These are phyloP conservation scores for Staurois parvus DNA, from an alignment of 2,797 vertebrate species.

Conservation along the genomic window DNA sequence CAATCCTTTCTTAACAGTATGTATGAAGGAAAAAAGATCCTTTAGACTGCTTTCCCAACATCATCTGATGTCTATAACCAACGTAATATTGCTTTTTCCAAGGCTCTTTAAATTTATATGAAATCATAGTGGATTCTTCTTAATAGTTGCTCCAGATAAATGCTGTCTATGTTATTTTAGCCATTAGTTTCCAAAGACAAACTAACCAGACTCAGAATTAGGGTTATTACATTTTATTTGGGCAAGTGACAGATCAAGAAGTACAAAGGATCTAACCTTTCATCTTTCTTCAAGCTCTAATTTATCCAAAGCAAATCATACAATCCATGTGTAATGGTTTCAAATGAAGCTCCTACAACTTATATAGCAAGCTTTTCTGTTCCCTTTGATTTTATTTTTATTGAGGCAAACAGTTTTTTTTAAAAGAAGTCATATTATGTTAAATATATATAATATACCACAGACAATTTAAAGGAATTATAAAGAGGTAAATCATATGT, in stretches of 20 bases:
- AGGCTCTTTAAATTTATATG: no score
- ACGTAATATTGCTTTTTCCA: no score
- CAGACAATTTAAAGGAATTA: no score
- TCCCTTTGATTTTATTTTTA: conserved; percentile 72
- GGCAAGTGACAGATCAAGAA: conserved; percentile 79
- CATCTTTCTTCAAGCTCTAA: conserved; percentile 84
- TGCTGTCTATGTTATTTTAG: conserved; percentile 80
- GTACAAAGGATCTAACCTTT: conserved; percentile 79
- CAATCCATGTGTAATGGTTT: conserved; percentile 74
- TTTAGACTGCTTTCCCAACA: no score
- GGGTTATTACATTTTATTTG: conserved; percentile 91
- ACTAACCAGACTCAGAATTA: conserved; percentile 77
- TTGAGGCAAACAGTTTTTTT: neutral
- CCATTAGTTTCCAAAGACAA: conserved; percentile 85
- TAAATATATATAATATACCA: neutral
- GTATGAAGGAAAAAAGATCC: no score
- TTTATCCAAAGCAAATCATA: conserved; percentile 81
- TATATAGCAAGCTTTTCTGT: conserved; percentile 60
- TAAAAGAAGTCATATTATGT: neutral
- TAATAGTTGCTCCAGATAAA: conserved; percentile 74
- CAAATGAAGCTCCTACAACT: conserved; percentile 77
- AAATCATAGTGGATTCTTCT: no score
- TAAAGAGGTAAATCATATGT: neutral
- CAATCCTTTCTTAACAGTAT: no score
- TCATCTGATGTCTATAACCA: no score